Conservation (phyloP, 2,797 vertebrate genomes). For the Avahi laniger region DNA sequence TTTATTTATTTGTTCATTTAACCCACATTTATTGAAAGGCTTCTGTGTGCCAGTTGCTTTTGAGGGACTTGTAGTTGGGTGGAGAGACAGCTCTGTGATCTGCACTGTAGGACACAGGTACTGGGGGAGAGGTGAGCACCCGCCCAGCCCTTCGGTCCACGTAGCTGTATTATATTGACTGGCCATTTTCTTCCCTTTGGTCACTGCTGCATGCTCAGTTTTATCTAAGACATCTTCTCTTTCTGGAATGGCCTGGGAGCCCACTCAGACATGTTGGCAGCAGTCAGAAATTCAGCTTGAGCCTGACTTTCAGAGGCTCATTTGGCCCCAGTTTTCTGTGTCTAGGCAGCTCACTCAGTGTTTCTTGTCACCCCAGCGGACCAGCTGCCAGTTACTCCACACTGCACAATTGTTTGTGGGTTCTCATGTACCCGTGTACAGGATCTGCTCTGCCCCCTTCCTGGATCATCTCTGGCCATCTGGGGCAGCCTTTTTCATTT, state of each 20-base stretch:
- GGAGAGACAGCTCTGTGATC: neutral
- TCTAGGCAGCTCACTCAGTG: neutral
- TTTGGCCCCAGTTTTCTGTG: neutral
- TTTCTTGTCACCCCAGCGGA: too few species aligned
- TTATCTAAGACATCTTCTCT: neutral
- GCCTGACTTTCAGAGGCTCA: neutral
- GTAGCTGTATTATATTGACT: neutral
- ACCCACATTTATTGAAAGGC: neutral
- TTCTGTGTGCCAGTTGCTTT: neutral
- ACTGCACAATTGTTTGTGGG: rapidly evolving
- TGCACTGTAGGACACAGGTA: neutral
- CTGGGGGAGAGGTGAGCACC: neutral
- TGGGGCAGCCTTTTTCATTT: neutral
- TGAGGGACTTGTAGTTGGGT: neutral
- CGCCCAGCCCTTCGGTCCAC: neutral
- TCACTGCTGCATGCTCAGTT: neutral
- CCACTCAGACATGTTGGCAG: neutral
- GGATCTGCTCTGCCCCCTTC: rapidly evolving
- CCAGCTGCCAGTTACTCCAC: neutral
- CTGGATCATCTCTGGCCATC: neutral
- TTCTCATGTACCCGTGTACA: neutral
- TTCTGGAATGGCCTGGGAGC: neutral
- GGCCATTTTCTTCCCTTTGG: neutral
- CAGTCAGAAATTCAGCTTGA: neutral
- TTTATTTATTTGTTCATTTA: neutral